Conservation (phyloP, 2,113 vertebrate genomes). For the Callithrix jacchus region DNA sequence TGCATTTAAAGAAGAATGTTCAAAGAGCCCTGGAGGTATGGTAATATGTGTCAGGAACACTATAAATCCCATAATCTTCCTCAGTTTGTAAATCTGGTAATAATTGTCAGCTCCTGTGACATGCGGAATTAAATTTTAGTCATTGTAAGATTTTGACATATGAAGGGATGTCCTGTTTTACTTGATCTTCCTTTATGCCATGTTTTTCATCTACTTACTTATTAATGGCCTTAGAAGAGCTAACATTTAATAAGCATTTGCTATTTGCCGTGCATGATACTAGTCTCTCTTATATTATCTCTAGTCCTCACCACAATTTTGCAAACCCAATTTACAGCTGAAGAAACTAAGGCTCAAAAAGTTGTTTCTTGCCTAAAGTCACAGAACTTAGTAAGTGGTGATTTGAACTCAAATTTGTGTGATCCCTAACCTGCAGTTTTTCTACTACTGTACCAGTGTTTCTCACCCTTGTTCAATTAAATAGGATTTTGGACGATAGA, state of each 20-base stretch:
- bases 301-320: background rate
- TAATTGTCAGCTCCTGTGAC: background rate
- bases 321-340: background rate
- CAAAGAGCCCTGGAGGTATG: slow-evolving; percentile 34
- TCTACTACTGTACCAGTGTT: background rate
- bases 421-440: background rate
- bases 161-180: background rate
- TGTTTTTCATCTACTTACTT: background rate
- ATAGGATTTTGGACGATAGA: background rate
- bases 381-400: background rate
- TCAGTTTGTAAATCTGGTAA: slow-evolving; percentile 49
- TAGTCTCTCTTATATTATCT: background rate
- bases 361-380: background rate
- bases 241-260: background rate
- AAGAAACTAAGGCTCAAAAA: background rate
- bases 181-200: background rate
- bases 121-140: slow-evolving; percentile 41
- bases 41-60: slow-evolving; percentile 54
- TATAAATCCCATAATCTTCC: slow-evolving; percentile 57
- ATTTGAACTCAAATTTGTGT: background rate
- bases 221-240: background rate
- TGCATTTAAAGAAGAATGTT: slow-evolving; percentile 54
- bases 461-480: background rate
- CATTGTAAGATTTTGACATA: background rate
- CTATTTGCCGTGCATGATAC: background rate